Conservation (phyloP, 2,113 vertebrate species). For the Tor tambroides region DNA sequence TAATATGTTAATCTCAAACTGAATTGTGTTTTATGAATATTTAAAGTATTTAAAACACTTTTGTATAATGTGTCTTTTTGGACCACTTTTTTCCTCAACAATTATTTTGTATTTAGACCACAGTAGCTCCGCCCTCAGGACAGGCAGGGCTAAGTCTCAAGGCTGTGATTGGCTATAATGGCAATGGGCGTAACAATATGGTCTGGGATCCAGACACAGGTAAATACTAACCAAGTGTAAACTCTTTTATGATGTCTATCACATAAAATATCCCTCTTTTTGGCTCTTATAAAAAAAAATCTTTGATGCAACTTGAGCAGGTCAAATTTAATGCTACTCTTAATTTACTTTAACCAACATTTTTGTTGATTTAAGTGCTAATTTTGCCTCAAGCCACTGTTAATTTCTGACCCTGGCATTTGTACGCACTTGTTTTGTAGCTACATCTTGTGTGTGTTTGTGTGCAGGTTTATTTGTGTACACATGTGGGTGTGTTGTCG, state of each 20-base stretch:
- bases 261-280: neutral
- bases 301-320: too few species aligned
- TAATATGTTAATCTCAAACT: neutral
- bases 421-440: constrained; percentile 27
- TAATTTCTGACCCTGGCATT: neutral
- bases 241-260: neutral
- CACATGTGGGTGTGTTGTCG: constrained; percentile 85
- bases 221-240: constrained; percentile 55
- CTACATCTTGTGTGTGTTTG: neutral
- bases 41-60: neutral
- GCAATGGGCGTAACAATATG: constrained; percentile 90
- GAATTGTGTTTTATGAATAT: neutral
- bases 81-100: neutral
- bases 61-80: neutral
- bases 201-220: constrained; percentile 94
- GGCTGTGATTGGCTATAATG: constrained; percentile 90
- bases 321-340: too few species aligned
- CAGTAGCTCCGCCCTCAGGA: constrained; percentile 63
- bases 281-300: too few species aligned
- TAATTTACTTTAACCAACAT: too few species aligned
- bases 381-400: too few species aligned
- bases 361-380: too few species aligned
- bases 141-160: constrained; percentile 79
- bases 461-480: constrained; percentile 89
- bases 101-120: constrained; percentile 66